A percentile compares a stretch with the other conserved stretches of the same genome.
These are phyloP conservation scores for Otus sunia DNA, from an alignment of 2,113 vertebrate genomes.

Conservation along the genomic window DNA sequence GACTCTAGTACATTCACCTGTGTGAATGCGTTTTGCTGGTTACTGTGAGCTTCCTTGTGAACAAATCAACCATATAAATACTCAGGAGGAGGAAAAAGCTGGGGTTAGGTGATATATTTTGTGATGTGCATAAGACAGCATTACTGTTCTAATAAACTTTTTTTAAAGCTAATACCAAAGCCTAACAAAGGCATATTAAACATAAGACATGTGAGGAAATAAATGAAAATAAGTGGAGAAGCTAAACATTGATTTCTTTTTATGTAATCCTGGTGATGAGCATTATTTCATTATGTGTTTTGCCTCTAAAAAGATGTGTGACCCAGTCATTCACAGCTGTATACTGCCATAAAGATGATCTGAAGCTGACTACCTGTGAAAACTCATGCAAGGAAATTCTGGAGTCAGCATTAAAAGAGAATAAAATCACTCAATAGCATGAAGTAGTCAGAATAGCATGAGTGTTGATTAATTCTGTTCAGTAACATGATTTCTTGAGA, in stretches of 20 bases:
- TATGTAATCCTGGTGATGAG: background rate
- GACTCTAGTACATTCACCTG: background rate
- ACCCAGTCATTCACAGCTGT: background rate
- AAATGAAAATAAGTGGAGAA: constrained; percentile 8
- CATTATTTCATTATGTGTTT: background rate
- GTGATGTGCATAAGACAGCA: background rate
- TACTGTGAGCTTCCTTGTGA: background rate
- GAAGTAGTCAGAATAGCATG: background rate
- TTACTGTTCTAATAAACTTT: background rate
- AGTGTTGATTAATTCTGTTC: background rate
- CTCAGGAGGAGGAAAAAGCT: background rate
- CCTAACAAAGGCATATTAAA: background rate
- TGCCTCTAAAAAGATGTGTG: background rate
- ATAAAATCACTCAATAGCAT: background rate
- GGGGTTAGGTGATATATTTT: background rate
- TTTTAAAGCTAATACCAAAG: background rate
- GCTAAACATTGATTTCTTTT: constrained; percentile 1
- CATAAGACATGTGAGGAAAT: background rate
- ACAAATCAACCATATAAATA: background rate
- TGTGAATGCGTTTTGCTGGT: background rate
- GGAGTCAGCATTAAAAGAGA: background rate
- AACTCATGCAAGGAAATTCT: background rate
- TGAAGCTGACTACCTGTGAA: background rate
- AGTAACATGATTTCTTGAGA: background rate
- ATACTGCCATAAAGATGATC: background rate